Evolutionary conservation across 2,797 vertebrate genomes (phyloP).

Genomic region (Pseudomugil tenellus): DNA sequence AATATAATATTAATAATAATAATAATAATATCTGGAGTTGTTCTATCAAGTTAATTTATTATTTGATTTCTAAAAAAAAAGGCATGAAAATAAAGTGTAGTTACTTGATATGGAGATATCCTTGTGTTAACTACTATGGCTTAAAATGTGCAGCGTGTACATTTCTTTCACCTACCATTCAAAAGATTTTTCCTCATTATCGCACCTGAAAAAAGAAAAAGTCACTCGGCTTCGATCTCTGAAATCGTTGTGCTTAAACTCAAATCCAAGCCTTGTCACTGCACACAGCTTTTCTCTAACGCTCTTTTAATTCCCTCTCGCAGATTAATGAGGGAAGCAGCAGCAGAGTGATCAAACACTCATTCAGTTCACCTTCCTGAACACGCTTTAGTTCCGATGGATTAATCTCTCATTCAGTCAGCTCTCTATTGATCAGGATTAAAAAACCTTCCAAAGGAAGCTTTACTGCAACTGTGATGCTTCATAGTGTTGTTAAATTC

Average conservation of each 20-base stretch:
- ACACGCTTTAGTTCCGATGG: constrained; percentile 55
- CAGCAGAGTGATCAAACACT: constrained; percentile 37
- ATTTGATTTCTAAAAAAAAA: not conserved
- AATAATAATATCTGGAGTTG: not conserved
- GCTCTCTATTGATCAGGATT: constrained; percentile 38
- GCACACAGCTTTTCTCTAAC: constrained; percentile 33
- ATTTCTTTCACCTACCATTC: not conserved
- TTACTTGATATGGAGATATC: not conserved
- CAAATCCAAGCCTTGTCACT: constrained; percentile 44
- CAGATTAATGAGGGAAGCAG: constrained; percentile 49
- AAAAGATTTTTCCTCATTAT: not conserved
- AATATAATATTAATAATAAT: no score
- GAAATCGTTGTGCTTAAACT: constrained; percentile 17
- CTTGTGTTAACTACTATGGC: not conserved
- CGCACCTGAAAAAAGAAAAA: not conserved
- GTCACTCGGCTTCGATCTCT: not conserved
- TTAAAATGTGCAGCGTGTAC: not conserved
- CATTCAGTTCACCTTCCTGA: constrained; percentile 40
- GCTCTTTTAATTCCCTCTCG: constrained; percentile 53
- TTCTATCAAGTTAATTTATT: not conserved
- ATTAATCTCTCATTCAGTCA: constrained; percentile 52
- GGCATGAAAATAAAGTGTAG: not conserved
- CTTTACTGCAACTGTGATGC: constrained; percentile 23
- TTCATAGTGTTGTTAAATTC: constrained; percentile 51
- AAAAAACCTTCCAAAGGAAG: constrained; percentile 19